Evolutionary conservation across 2,113 vertebrate species (phyloP).

Genomic region (Megatriorchis doriae): DNA sequence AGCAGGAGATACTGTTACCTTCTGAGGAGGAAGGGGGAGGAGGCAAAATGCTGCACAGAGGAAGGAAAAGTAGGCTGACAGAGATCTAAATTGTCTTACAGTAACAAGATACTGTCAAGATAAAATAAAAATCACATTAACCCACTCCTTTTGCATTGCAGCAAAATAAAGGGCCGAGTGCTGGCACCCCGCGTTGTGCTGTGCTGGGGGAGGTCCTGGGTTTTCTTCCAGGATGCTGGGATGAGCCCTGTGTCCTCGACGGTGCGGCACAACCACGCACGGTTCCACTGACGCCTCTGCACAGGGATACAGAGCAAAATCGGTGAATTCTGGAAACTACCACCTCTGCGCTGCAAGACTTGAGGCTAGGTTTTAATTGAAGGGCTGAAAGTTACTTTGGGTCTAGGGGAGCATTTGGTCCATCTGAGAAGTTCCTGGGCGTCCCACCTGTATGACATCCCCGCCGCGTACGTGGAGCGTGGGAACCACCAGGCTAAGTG

Average conservation of each 20-base stretch:
- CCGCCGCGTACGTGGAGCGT: accelerated
- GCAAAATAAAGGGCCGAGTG: background rate
- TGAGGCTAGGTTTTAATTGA: accelerated
- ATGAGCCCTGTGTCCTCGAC: accelerated
- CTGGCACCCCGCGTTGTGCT: background rate
- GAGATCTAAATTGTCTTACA: background rate
- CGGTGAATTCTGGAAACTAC: accelerated
- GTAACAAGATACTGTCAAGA: background rate
- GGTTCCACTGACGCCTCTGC: background rate
- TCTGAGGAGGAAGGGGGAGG: background rate
- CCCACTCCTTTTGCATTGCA: background rate
- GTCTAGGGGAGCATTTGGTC: accelerated
- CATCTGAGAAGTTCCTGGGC: accelerated
- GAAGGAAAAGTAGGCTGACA: background rate
- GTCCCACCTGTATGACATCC: background rate
- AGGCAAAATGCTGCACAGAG: background rate
- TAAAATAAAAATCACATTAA: background rate
- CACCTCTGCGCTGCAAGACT: background rate
- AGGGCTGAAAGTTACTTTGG: background rate
- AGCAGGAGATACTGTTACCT: conserved; percentile 49
- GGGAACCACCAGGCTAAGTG: background rate
- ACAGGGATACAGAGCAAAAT: accelerated
- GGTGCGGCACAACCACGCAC: accelerated
- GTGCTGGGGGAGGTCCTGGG: accelerated
- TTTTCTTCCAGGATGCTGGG: background rate